Evolutionary conservation across 2,888 invertebrate genomes (phyloP), one percentile per base, ranked within the genome.

Genomic region (Drosophila melanosoma): DNA sequence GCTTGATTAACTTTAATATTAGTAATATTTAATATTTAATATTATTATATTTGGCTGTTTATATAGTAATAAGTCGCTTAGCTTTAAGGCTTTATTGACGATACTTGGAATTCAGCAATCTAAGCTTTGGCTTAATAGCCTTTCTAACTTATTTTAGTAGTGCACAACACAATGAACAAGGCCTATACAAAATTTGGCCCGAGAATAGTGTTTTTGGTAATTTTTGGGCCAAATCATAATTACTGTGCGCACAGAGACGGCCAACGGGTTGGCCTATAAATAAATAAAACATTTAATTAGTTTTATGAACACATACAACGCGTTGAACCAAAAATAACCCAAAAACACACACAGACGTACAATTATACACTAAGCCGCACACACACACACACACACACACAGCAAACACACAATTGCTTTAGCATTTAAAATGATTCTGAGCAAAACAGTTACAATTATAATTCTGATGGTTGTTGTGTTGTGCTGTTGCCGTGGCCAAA

Each of bases 201-300:
- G 17, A 36, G 17, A 17, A 15, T 32, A 8, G 17, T 17, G 40
- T 29, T 20, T 23, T 29, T 38, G 38, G 4, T 33, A 29, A 54
- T 49, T 57, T 60, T 10, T 29, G 17, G 12, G 29, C 8, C 49
- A 32, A 35, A 35, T 10, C 35, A 53, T 38, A 23, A 54, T 54
- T 26, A 26, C 23, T 29, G 15, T 36, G 20, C 29, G 45, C 69
- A 32, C 54, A 38, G 38, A 33, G 54, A 45, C 35, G 29, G n/a
- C 20, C 49, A 40, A 45, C 45, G 49, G 67, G 69, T 40, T 61
- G 64, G 36, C 23, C 32, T 45, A 81, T 79, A 85, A 84, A 85
- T 85, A 73, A 82, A 79, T 82, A 70, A 85, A 78, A 74, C 74
- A 82, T 87, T 79, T 87, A 85, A 85, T 85, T 85, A 82, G 87